These are phyloP conservation scores for Temnothorax nylanderi DNA, from an alignment of 1,140 invertebrate species.

Conservation along the genomic window DNA sequence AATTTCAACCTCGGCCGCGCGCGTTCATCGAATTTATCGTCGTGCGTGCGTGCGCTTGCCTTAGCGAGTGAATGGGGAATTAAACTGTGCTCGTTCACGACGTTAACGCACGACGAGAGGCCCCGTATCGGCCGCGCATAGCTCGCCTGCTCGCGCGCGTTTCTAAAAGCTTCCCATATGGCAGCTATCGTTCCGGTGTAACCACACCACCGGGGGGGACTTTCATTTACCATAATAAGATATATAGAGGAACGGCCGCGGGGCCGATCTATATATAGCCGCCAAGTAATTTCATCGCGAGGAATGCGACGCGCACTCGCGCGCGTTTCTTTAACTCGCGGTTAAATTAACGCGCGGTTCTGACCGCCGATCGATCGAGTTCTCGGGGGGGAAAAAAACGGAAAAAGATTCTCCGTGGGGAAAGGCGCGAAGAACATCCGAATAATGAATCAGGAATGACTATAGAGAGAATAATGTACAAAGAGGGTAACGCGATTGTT, in stretches of 20 bases:
- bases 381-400: not conserved
- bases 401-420: not conserved
- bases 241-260: conserved; percentile 37
- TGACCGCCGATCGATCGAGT: not conserved
- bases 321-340: conserved; percentile 1
- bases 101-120: not conserved
- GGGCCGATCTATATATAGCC: conserved; percentile 37
- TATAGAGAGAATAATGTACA: not conserved
- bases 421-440: not conserved
- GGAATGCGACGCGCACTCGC: not conserved
- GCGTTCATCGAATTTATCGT: conserved; percentile 36
- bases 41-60: not conserved
- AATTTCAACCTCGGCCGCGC: conserved; percentile 33
- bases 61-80: conserved; percentile 41
- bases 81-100: not conserved
- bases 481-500: not conserved
- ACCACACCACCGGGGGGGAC: not conserved
- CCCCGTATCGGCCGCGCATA: not conserved
- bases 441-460: not conserved
- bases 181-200: conserved; percentile 23
- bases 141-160: conserved; percentile 18
- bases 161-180: conserved; percentile 59
- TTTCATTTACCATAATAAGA: conserved; percentile 58
- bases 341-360: not conserved
- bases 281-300: conserved; percentile 28